A percentile compares a stretch with the other conserved stretches of the same genome.
Evolutionary conservation across 2,797 vertebrate genomes (phyloP).

Genomic region (Dallia pectoralis): DNA sequence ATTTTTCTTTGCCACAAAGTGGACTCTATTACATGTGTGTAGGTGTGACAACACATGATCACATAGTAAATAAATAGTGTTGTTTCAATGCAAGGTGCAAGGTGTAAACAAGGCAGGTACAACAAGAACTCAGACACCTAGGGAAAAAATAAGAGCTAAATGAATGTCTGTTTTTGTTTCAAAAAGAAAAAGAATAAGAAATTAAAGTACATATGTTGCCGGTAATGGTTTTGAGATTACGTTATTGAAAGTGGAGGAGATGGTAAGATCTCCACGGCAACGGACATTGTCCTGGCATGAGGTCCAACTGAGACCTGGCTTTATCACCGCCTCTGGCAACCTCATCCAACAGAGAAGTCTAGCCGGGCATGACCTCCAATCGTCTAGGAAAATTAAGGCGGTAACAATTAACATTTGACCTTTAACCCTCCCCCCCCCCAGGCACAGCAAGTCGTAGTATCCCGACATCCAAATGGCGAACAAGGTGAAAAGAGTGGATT

Average conservation of each 20-base stretch:
- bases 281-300: no score
- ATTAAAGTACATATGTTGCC: neutral
- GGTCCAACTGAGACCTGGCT: neutral
- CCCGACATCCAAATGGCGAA: slow-evolving; percentile 78
- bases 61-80: no score
- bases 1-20: no score
- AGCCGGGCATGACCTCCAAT: neutral
- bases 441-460: slow-evolving; percentile 74
- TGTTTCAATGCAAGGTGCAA: no score
- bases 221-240: neutral
- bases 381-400: slow-evolving; percentile 8
- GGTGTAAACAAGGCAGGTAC: neutral
- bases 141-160: neutral
- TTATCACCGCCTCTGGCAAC: neutral
- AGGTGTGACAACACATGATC: no score
- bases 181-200: neutral
- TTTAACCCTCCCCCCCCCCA: slow-evolving; percentile 63
- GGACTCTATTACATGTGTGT: no score
- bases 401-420: slow-evolving; percentile 61
- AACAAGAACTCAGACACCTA: neutral
- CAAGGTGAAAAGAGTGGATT: slow-evolving; percentile 71
- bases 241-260: neutral
- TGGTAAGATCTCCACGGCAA: neutral
- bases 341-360: neutral
- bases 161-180: neutral